Base-by-base conservation (phyloP, 2,888 invertebrate genomes). In the Trileptium ribeirensis region DNA sequence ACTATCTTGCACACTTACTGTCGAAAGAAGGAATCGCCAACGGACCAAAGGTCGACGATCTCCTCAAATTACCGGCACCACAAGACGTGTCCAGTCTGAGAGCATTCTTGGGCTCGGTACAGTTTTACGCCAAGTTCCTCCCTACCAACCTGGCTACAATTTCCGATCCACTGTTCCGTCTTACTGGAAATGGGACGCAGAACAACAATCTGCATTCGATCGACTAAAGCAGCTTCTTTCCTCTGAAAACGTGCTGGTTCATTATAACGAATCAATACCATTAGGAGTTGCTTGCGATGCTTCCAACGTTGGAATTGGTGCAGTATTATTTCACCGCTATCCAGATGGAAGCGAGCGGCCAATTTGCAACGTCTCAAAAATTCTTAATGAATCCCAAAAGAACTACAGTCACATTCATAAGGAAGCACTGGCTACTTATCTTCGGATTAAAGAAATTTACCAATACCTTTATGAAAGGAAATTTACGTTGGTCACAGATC, bases 371-470 rank as follows among this genome's bases (percentile, higher is more conserved):
- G 84, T 84, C 0, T 85, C 85, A 34, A 78, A 85, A 33, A 82
- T 82, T 15, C 67, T 85, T n/a, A 84, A 74, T 24, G 80, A 36
- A 15, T 80, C 82, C 1, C 85, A 85, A 67, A 83, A 82, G 79
- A 81, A 79, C 31, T 85, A 85, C 78, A 79, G 83, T 3, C 84
- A 85, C 38, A 83, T 85, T 1, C 84, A 85, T 3, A 85, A 83
- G 80, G 86, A 86, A 80, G 84, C 77, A 29, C 51, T 86, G 33
- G 79, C 83, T 3, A 74, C 86, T 8, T 80, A 84, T 2, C 83
- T 83, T 64, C 83, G 83, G 33, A 81, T 86, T 8, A 85, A 84
- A 33, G 83, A 83, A 67, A 83, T 85, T 74, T 83, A 85, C 67
- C 83, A 85, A 78, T 85, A 85, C 80, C 40, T 84, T 34, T 86